These are phyloP conservation scores for Falco novaeseelandiae DNA, from an alignment of 2,797 vertebrate genomes.

Conservation along the genomic window DNA sequence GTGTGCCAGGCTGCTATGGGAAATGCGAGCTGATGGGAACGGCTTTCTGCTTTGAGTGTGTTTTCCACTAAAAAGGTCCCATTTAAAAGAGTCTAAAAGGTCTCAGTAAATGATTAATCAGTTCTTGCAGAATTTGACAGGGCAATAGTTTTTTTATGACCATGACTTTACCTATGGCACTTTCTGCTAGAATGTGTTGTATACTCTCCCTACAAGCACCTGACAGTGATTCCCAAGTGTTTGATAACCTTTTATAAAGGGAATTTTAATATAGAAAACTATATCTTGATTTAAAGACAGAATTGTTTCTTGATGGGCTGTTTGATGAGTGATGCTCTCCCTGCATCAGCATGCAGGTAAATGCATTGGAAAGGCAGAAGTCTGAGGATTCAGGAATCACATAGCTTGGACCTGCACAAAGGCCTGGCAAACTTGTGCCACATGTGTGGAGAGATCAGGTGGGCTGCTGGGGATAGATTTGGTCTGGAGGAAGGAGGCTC, in stretches of 20 bases:
- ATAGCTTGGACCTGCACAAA: background rate
- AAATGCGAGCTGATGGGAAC: background rate
- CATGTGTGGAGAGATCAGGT: background rate
- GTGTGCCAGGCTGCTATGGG: background rate
- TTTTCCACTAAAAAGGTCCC: background rate
- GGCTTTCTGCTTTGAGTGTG: background rate
- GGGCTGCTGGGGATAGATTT: background rate
- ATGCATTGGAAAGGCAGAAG: background rate
- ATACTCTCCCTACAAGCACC: background rate
- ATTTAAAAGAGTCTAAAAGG: background rate
- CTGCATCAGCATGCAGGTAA: background rate
- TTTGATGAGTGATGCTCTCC: background rate
- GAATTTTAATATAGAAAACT: background rate
- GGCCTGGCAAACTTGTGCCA: background rate
- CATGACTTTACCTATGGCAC: background rate
- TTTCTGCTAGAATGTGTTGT: background rate
- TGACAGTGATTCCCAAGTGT: background rate
- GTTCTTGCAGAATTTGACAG: background rate
- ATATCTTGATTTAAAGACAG: background rate
- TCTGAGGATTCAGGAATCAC: background rate
- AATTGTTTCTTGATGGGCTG: background rate
- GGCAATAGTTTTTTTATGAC: background rate
- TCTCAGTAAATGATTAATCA: slow-evolving; percentile 40
- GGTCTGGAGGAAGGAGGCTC: background rate
- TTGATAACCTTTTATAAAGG: background rate